Evolutionary conservation across 2,113 vertebrate genomes (phyloP).

Genomic region (Grantiella picta): DNA sequence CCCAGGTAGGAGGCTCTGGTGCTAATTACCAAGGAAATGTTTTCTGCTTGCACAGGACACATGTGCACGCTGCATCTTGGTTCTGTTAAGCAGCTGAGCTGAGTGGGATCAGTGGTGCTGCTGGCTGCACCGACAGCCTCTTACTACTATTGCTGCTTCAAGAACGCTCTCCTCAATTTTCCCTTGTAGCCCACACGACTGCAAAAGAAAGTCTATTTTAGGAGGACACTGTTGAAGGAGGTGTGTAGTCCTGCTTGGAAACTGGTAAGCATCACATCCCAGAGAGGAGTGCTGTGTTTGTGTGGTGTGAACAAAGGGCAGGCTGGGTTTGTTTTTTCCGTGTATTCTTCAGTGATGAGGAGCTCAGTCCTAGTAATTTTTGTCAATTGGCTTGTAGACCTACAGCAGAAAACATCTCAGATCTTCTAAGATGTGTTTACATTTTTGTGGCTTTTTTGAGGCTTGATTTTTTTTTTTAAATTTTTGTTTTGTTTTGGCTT

Average conservation of each 20-base stretch:
- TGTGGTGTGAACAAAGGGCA: neutral
- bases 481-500: neutral
- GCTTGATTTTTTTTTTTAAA: accelerated
- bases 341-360: neutral
- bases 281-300: neutral
- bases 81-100: neutral
- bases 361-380: neutral
- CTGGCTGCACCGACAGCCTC: neutral
- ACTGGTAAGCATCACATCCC: neutral
- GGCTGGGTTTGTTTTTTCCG: neutral
- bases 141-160: neutral
- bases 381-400: neutral
- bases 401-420: neutral
- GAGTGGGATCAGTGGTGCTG: neutral
- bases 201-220: neutral
- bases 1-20: slow-evolving; percentile 21
- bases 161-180: neutral
- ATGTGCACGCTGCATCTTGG: neutral
- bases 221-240: neutral
- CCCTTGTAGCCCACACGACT: neutral
- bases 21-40: slow-evolving; percentile 53
- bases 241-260: neutral
- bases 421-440: neutral
- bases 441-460: neutral
- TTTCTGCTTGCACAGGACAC: neutral